phyloP scores from a whole-genome alignment of 2,888 invertebrate species.

The Elegia similella region DNA sequence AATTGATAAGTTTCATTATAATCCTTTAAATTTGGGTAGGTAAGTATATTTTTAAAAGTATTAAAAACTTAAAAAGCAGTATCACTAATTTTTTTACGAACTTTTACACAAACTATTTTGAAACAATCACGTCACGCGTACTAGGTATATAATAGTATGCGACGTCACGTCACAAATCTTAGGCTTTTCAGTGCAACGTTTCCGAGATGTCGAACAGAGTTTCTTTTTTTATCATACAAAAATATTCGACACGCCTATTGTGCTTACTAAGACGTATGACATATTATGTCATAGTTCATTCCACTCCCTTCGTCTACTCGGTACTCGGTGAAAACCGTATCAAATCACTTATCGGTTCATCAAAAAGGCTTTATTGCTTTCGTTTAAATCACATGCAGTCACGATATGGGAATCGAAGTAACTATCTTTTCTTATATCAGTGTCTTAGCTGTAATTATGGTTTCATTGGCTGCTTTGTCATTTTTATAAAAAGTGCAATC shows the following conservation, averaged over 20 bases:
- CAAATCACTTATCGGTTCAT: not conserved
- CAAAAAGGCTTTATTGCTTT: not conserved
- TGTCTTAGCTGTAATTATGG: not conserved
- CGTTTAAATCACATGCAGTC: not conserved
- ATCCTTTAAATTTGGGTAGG: too few relatives aligned
- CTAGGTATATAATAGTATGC: too few relatives aligned
- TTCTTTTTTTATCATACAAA: too few relatives aligned
- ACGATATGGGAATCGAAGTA: slow-evolving; percentile 8
- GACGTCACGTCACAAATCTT: too few relatives aligned
- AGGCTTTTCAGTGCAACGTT: too few relatives aligned
- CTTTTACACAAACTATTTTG: too few relatives aligned
- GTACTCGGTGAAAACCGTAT: slow-evolving; percentile 4
- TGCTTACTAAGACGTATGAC: not conserved
- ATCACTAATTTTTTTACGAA: too few relatives aligned
- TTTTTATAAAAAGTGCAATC: not conserved
- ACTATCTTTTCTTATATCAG: not conserved
- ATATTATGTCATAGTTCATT: slow-evolving; percentile 11
- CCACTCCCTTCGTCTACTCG: not conserved
- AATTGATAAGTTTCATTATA: too few relatives aligned
- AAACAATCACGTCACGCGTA: too few relatives aligned
- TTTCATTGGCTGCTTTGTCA: not conserved
- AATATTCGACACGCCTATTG: not conserved
- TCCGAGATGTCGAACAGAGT: too few relatives aligned
- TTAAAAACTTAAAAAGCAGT: too few relatives aligned
- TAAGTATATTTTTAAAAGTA: too few relatives aligned